Percentiles rank a stretch among this genome's conserved stretches.
Evolutionary conservation across 2,888 invertebrate species (phyloP).

Genomic region (Aethes cnicana): DNA sequence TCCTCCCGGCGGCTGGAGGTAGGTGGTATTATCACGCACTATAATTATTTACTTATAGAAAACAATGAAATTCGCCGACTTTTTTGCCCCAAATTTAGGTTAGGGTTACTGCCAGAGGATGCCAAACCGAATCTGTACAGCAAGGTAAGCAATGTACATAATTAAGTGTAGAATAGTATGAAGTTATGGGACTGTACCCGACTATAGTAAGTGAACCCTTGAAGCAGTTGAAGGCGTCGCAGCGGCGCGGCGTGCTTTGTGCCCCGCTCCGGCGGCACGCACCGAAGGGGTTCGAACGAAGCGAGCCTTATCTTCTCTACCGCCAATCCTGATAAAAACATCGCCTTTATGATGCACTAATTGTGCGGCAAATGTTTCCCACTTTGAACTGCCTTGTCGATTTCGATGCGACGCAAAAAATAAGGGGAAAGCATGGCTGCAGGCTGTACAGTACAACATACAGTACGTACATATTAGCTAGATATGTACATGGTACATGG

Average conservation of each 20-base stretch:
- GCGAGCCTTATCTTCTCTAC: slow-evolving; percentile 34
- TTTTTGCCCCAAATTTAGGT: no score
- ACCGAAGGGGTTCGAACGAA: slow-evolving; percentile 31
- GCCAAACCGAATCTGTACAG: no score
- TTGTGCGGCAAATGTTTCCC: slow-evolving; percentile 2
- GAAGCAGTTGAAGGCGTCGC: background rate
- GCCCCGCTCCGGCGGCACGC: slow-evolving; percentile 23
- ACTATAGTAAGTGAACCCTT: background rate
- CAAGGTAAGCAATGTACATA: no score
- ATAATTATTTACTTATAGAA: no score
- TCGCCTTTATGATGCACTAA: slow-evolving; percentile 15
- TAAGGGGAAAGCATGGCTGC: no score
- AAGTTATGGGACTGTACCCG: background rate
- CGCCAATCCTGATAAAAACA: slow-evolving; percentile 28
- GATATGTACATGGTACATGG: no score
- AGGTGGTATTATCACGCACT: no score
- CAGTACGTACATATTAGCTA: no score
- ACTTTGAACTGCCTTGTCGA: background rate
- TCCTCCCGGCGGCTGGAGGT: slow-evolving; percentile 68
- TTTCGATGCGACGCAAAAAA: background rate
- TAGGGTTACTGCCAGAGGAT: no score
- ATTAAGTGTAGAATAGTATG: no score
- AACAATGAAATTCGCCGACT: no score
- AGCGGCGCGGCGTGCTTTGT: slow-evolving; percentile 20
- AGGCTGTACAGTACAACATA: no score